Base-by-base conservation (phyloP, 2,888 invertebrate genomes). In the Spicauda simplicius region DNA sequence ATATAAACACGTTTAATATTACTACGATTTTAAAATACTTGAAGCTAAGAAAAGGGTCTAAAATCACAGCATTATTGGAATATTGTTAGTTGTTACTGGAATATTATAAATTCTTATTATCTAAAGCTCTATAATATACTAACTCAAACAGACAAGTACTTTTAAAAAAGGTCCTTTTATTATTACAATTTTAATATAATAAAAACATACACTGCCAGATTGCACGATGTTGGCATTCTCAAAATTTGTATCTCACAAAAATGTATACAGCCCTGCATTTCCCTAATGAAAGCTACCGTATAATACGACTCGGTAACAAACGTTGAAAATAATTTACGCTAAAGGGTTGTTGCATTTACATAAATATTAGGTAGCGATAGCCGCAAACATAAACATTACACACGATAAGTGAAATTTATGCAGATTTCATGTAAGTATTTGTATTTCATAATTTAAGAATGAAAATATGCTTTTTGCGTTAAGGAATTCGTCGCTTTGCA, bases 361-460 rank as follows among this genome's bases (percentile, higher is more conserved):
- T 87, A 89, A 90, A 87, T 87, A 87, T 87, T 79, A 77, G 76
- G 88, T 86, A 84, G 82, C 77, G 77, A 77, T 77, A 78, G 77
- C 74, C 72, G 85, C 82, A 80, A 85, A 87, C 88, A 88, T 90
- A 90, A 90, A 90, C 84, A 86, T 85, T 81, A 83, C 82, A 85
- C 87, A 84, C 88, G 90, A 90, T 90, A 89, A 88, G 83, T 83
- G 74, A 79, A 86, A 88, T 89, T 88, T 88, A 89, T 89, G 85
- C 82, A 82, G 80, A 85, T 82, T 83, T 81, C 81, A 79, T 82
- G 80, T 80, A 80, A 77, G 82, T 78, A 77, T 77, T 76, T 82
- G 80, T 81, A 79, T 81, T 85, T 80, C 74, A 80, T 78, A 77
- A 80, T 77, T 79, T 80, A 77, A 76, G 74, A 75, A 75, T 71